Conservation (phyloP, 1,140 invertebrate species). For the Ephestia elutella region DNA sequence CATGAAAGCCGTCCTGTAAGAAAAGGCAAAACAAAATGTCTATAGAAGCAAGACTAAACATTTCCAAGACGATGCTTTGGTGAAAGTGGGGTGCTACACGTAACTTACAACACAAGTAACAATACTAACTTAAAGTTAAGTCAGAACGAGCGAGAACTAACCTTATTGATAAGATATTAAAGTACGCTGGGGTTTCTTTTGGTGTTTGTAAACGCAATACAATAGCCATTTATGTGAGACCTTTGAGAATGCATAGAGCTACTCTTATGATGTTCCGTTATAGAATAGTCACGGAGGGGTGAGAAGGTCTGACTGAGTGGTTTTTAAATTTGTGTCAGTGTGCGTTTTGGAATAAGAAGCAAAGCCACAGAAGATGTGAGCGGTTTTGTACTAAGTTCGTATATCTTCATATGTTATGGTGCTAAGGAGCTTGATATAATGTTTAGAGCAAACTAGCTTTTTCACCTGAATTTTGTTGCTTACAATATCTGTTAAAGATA, state of each 20-base stretch:
- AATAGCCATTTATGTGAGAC: slow-evolving; percentile 54
- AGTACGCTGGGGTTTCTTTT: slow-evolving; percentile 7
- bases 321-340: background rate
- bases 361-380: background rate
- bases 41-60: slow-evolving; percentile 60
- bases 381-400: background rate
- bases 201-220: slow-evolving; percentile 32
- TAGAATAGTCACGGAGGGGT: background rate
- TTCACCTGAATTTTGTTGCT: no score
- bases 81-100: slow-evolving; percentile 24
- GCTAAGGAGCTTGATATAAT: background rate
- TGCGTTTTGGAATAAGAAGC: background rate
- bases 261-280: slow-evolving; percentile 9
- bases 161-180: slow-evolving; percentile 21
- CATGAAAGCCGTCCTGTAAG: slow-evolving; percentile 50
- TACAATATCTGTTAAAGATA: no score
- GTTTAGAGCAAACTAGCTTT: background rate
- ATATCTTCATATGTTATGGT: background rate
- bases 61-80: slow-evolving; percentile 57
- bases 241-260: slow-evolving; percentile 45
- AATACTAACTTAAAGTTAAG: slow-evolving; percentile 20
- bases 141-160: slow-evolving; percentile 18
- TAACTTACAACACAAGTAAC: slow-evolving; percentile 27
- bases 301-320: background rate
- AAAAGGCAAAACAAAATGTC: slow-evolving; percentile 65